These are phyloP conservation scores for Pandemis cinnamomeana DNA, from an alignment of 2,888 invertebrate genomes.

Conservation along the genomic window DNA sequence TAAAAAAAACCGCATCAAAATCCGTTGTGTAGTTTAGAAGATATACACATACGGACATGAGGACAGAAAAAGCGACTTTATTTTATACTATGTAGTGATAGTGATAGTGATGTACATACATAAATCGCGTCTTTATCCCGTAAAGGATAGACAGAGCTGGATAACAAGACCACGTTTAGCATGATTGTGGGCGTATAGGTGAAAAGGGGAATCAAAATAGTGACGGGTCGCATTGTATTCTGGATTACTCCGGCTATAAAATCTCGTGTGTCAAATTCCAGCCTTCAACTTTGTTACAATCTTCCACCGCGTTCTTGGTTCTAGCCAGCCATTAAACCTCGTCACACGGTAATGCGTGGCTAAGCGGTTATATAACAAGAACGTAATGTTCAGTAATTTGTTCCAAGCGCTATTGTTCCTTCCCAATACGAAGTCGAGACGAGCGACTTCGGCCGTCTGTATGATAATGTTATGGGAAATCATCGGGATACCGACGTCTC, in stretches of 20 bases:
- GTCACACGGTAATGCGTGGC: conserved; percentile 49
- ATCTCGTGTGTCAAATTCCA: not conserved
- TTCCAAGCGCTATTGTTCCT: conserved; percentile 55
- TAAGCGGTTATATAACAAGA: conserved; percentile 54
- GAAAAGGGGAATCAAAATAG: too few species aligned
- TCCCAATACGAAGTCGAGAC: conserved; percentile 48
- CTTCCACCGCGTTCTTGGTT: conserved; percentile 10
- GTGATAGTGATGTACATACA: too few species aligned
- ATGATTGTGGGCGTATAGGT: too few species aligned
- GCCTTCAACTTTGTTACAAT: conserved; percentile 7
- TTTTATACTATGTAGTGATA: too few species aligned
- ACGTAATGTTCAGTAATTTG: conserved; percentile 53
- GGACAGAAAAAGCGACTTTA: too few species aligned
- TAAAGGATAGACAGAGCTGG: too few species aligned
- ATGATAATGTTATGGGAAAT: conserved; percentile 39
- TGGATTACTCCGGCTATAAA: not conserved
- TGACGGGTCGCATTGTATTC: too few species aligned
- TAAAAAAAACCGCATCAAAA: too few species aligned
- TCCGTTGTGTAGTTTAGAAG: too few species aligned
- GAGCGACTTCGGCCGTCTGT: conserved; percentile 45
- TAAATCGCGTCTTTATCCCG: too few species aligned
- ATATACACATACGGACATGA: too few species aligned
- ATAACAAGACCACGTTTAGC: too few species aligned
- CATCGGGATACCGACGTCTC: conserved; percentile 20
- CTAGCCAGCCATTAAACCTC: conserved; percentile 21